Percentiles rank a stretch among this genome's conserved stretches.
phyloP scores from a whole-genome alignment of 2,888 invertebrate species.

The Drosophila kuntzei region DNA sequence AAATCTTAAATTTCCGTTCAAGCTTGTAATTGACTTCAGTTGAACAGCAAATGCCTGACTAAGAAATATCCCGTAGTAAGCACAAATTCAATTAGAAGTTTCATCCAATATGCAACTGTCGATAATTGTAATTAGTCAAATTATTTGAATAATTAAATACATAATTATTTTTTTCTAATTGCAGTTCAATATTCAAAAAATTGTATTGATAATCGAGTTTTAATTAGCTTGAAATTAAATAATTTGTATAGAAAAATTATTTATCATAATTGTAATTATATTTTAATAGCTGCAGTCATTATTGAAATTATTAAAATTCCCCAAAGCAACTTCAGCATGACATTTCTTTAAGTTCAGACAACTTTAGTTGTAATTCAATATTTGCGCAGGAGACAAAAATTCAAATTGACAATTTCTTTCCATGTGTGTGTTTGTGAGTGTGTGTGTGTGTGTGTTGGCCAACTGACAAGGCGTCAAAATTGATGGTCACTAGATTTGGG shows the following conservation, averaged over 20 bases:
- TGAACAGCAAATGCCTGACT: neutral
- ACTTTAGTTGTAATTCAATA: slow-evolving; percentile 19
- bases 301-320: neutral
- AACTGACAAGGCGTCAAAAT: slow-evolving; percentile 64
- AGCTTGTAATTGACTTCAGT: slow-evolving; percentile 84
- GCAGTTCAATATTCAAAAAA: neutral
- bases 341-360: neutral
- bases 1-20: slow-evolving; percentile 85
- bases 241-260: neutral
- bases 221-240: slow-evolving; percentile 8
- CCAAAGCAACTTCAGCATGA: neutral
- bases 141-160: neutral
- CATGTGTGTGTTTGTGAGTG: slow-evolving; percentile 5
- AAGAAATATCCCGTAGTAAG: slow-evolving; percentile 28
- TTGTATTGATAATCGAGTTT: slow-evolving; percentile 12
- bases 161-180: neutral
- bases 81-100: neutral
- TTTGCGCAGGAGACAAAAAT: slow-evolving; percentile 35
- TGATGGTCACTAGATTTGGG: slow-evolving; percentile 78
- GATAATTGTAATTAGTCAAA: neutral
- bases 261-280: slow-evolving; percentile 7
- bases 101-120: neutral
- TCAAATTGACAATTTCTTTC: slow-evolving; percentile 42
- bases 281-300: slow-evolving; percentile 10
- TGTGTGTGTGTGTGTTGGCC: slow-evolving; percentile 17